Evolutionary conservation across 2,888 invertebrate genomes (phyloP).

Genomic region (Lasius platythorax): DNA sequence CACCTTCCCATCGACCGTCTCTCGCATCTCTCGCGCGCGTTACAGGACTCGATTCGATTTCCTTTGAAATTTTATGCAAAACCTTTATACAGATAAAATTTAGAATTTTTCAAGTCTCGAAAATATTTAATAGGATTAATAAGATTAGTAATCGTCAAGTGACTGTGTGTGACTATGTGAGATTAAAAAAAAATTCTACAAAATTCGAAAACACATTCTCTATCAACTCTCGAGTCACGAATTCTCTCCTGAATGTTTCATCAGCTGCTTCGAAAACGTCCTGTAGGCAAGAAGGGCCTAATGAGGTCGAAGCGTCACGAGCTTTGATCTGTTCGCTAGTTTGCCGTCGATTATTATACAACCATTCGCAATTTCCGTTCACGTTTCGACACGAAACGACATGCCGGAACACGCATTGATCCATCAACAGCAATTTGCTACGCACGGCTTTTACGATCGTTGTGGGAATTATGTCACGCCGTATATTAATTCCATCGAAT

Average conservation of each 20-base stretch:
- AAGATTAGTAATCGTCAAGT: background rate
- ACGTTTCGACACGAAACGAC: slow-evolving; percentile 13
- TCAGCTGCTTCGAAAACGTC: background rate
- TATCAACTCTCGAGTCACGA: background rate
- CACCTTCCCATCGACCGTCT: background rate
- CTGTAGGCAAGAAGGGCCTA: slow-evolving; percentile 50
- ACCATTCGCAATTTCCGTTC: slow-evolving; percentile 25
- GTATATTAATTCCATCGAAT: slow-evolving; percentile 40
- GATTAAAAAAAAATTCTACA: background rate
- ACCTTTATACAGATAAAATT: background rate
- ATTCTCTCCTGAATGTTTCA: background rate
- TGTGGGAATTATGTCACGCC: slow-evolving; percentile 32
- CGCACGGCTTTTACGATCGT: slow-evolving; percentile 44
- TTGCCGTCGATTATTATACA: slow-evolving; percentile 20
- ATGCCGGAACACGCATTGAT: slow-evolving; percentile 39
- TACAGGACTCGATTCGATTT: slow-evolving; percentile 13
- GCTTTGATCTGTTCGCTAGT: slow-evolving; percentile 8
- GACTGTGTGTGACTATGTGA: background rate
- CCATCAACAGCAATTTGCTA: slow-evolving; percentile 49
- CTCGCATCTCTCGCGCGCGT: background rate
- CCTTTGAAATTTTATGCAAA: background rate
- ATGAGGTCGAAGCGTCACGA: slow-evolving; percentile 60
- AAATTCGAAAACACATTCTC: background rate
- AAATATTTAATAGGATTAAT: background rate
- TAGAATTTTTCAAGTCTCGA: background rate